phyloP scores from a whole-genome alignment of 2,113 vertebrate species.

The Emydocephalus ijimae region DNA sequence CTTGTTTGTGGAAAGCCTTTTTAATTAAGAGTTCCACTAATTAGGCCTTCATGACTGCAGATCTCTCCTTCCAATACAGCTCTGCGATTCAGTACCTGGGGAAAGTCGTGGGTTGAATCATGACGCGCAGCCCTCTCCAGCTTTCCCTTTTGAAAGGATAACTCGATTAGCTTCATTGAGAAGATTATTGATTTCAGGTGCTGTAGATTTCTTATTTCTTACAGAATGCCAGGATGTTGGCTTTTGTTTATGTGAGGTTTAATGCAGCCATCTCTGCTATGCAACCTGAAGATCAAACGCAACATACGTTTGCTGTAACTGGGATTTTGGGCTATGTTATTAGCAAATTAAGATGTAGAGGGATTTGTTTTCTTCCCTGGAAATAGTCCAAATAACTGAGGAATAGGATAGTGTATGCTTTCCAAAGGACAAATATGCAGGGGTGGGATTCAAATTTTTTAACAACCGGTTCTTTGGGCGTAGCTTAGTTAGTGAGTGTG shows the following conservation, averaged over 20 bases:
- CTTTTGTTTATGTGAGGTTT: not conserved
- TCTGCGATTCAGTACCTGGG: conserved; percentile 2
- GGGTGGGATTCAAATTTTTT: no score
- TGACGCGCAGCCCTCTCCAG: conserved; percentile 35
- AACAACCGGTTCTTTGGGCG: no score
- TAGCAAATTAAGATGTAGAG: not conserved
- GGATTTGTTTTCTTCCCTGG: not conserved
- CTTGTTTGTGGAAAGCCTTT: not conserved
- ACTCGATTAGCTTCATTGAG: conserved; percentile 16
- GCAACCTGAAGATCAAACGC: not conserved
- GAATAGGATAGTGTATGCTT: not conserved
- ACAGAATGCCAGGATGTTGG: not conserved
- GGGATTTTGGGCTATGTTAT: not conserved
- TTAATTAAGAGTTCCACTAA: accelerated
- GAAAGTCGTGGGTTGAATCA: conserved; percentile 43
- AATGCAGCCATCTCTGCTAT: not conserved
- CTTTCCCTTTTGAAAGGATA: conserved; percentile 39
- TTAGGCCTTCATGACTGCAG: not conserved
- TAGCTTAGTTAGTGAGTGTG: no score
- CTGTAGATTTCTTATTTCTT: not conserved
- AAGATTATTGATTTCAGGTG: not conserved
- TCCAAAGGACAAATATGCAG: not conserved
- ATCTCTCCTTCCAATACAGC: accelerated
- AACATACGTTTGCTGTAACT: not conserved
- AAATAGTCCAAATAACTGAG: not conserved